Evolutionary conservation across 1,140 invertebrate genomes (phyloP).

Genomic region (Cheumatopsyche charites): DNA sequence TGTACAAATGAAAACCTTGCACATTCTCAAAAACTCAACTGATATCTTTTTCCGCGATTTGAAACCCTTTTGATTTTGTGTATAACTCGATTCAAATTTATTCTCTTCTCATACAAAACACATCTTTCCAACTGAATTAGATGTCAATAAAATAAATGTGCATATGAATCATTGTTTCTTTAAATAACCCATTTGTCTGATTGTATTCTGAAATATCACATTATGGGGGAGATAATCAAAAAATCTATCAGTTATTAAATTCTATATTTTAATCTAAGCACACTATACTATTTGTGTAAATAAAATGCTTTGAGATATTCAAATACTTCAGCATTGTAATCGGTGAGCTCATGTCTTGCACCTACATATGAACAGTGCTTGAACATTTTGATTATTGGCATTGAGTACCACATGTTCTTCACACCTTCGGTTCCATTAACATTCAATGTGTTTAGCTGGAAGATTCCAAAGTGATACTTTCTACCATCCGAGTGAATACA

Average conservation of each 20-base stretch:
- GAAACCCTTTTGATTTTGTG: too few relatives aligned
- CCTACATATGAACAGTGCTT: slow-evolving; percentile 66
- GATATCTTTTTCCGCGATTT: too few relatives aligned
- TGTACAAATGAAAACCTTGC: neutral
- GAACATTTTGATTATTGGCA: slow-evolving; percentile 71
- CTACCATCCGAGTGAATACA: slow-evolving; percentile 78
- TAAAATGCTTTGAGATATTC: slow-evolving; percentile 80
- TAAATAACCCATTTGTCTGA: neutral
- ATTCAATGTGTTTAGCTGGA: slow-evolving; percentile 86
- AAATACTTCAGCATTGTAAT: slow-evolving; percentile 80
- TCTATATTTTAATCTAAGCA: slow-evolving; percentile 15
- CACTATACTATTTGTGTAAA: slow-evolving; percentile 60
- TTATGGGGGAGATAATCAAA: neutral
- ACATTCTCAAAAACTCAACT: too few relatives aligned
- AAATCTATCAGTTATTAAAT: slow-evolving; percentile 4
- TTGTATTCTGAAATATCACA: neutral
- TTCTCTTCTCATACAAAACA: too few relatives aligned
- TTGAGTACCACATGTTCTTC: slow-evolving; percentile 82
- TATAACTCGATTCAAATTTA: too few relatives aligned
- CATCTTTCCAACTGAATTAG: too few relatives aligned
- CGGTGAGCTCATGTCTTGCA: slow-evolving; percentile 69
- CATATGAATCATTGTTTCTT: neutral
- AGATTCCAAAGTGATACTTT: slow-evolving; percentile 78
- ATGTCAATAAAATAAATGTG: slow-evolving; percentile 19
- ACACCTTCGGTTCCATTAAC: slow-evolving; percentile 64